Percentiles rank a stretch among this genome's conserved stretches.
phyloP scores from a whole-genome alignment of 2,797 vertebrate species.

The Sebastes jordani region DNA sequence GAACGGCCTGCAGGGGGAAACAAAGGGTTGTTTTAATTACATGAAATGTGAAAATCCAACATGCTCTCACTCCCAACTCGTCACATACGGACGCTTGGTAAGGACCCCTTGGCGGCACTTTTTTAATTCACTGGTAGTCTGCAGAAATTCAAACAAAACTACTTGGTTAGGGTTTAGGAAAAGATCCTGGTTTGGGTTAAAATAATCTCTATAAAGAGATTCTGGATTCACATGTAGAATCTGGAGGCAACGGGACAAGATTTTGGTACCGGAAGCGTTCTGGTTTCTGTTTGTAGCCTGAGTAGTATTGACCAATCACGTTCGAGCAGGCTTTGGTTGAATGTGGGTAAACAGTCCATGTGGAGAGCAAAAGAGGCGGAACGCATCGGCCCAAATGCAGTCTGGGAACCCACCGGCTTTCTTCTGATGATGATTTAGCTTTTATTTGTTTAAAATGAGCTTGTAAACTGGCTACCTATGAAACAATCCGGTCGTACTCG shows the following conservation, averaged over 20 bases:
- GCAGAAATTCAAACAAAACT: rapidly evolving
- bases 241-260: too few relatives aligned
- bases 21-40: not conserved
- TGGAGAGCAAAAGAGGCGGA: too few relatives aligned
- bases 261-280: too few relatives aligned
- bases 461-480: too few relatives aligned
- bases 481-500: too few relatives aligned
- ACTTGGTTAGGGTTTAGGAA: not conserved
- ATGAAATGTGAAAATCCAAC: not conserved
- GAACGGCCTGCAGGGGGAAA: constrained; percentile 77
- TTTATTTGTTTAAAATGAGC: rapidly evolving
- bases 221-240: too few relatives aligned
- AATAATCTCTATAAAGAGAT: not conserved
- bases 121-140: not conserved
- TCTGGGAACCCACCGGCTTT: too few relatives aligned
- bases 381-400: too few relatives aligned
- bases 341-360: too few relatives aligned
- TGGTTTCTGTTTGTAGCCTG: too few relatives aligned
- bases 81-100: not conserved
- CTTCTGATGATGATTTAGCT: too few relatives aligned
- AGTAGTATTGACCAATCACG: too few relatives aligned
- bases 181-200: not conserved
- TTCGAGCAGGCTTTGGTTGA: rapidly evolving
- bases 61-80: not conserved
- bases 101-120: not conserved